phyloP scores from a whole-genome alignment of 2,797 vertebrate species.

The Pagetopsis macropterus region DNA sequence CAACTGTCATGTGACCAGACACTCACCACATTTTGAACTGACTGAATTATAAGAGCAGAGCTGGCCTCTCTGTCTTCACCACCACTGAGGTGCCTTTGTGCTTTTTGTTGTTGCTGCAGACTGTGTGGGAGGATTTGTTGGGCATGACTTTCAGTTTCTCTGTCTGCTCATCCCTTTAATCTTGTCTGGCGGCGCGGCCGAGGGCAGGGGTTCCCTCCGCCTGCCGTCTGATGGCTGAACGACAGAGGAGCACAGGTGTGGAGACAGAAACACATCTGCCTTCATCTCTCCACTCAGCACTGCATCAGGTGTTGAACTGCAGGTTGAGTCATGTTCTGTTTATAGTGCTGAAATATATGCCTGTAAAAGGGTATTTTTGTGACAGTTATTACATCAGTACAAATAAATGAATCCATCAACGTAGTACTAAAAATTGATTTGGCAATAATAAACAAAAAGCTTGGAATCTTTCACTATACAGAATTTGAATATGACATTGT shows the following conservation, averaged over 20 bases:
- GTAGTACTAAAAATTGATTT: background rate
- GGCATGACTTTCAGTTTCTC: conserved; percentile 51
- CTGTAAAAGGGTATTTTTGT: background rate
- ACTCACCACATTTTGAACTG: background rate
- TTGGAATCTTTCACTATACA: too few species aligned
- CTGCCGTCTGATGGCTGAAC: conserved; percentile 57
- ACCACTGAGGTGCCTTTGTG: background rate
- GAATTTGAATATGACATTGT: background rate
- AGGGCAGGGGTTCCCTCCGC: conserved; percentile 66
- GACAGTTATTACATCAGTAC: background rate
- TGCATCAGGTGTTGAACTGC: conserved; percentile 39
- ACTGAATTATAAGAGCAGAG: background rate
- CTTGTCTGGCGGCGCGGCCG: conserved; percentile 64
- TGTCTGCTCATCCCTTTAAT: conserved; percentile 77
- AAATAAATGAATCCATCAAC: background rate
- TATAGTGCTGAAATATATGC: background rate
- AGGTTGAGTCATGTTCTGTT: conserved; percentile 23
- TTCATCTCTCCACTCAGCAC: conserved; percentile 40
- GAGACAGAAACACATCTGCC: conserved; percentile 59
- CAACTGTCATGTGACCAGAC: conserved; percentile 6
- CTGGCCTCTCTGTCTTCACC: background rate
- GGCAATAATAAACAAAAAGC: conserved; percentile 1
- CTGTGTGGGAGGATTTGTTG: conserved; percentile 74
- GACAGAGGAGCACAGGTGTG: conserved; percentile 71
- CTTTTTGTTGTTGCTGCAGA: conserved; percentile 73